A percentile compares a stretch with the other conserved stretches of the same genome.
These are phyloP conservation scores for Scomber colias DNA, from an alignment of 2,113 vertebrate species.

Conservation along the genomic window DNA sequence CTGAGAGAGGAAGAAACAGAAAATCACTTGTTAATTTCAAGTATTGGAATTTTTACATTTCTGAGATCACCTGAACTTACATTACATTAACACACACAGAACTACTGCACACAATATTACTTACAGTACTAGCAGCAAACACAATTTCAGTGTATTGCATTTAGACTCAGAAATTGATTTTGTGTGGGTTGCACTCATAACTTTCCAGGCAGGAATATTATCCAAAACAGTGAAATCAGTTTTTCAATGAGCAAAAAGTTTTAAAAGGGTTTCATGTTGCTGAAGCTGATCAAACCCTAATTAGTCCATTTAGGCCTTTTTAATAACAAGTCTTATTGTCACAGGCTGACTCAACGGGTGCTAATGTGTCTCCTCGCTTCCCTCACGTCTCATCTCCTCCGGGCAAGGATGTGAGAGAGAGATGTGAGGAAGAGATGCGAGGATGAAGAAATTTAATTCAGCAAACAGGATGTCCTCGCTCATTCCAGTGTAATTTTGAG, in stretches of 20 bases:
- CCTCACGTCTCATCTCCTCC: no score
- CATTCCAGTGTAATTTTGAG: no score
- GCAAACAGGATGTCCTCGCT: no score
- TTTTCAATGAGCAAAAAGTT: slow-evolving; percentile 1
- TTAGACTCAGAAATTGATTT: not conserved
- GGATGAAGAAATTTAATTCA: no score
- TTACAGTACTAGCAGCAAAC: not conserved
- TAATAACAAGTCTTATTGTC: slow-evolving; percentile 53
- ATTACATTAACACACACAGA: not conserved
- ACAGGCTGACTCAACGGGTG: no score
- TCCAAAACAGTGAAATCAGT: slow-evolving; percentile 27
- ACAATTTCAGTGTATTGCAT: not conserved
- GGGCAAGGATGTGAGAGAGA: no score
- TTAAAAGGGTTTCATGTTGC: slow-evolving; percentile 27
- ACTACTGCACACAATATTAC: not conserved
- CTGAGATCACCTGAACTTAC: not conserved
- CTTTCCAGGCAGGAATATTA: slow-evolving; percentile 13
- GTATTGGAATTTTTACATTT: not conserved
- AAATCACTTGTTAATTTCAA: not conserved
- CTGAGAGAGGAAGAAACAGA: slow-evolving; percentile 50
- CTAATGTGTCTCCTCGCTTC: no score
- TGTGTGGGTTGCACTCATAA: slow-evolving; percentile 4
- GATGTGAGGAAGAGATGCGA: no score
- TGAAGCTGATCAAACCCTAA: slow-evolving; percentile 38
- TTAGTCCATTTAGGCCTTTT: slow-evolving; percentile 50